These are phyloP conservation scores for Corythaeola cristata DNA, from an alignment of 2,113 vertebrate genomes.

Conservation along the genomic window DNA sequence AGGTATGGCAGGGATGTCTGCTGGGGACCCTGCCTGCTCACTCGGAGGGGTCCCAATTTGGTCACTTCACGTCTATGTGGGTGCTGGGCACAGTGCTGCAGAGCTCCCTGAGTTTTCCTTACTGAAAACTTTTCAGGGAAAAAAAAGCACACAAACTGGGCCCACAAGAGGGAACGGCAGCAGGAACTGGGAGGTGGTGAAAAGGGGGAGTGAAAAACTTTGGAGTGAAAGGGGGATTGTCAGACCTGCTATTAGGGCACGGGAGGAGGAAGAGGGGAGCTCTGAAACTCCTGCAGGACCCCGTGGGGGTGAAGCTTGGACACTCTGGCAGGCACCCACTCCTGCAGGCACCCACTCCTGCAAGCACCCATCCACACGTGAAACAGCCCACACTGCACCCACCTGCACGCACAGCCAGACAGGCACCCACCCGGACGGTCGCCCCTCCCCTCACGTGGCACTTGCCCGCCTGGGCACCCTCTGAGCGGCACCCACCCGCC, in stretches of 20 bases:
- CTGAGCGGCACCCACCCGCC: neutral
- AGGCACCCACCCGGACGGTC: fast-evolving
- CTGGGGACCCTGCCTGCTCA: neutral
- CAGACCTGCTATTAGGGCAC: fast-evolving
- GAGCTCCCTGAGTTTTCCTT: neutral
- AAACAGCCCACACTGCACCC: neutral
- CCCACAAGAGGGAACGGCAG: neutral
- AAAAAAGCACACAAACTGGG: fast-evolving
- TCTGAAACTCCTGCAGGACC: neutral
- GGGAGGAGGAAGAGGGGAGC: fast-evolving
- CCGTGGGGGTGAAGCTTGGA: fast-evolving
- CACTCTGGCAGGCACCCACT: fast-evolving
- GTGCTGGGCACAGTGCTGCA: fast-evolving
- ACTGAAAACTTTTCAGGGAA: neutral
- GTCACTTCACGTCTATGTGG: fast-evolving
- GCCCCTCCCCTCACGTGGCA: no score
- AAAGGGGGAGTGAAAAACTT: neutral
- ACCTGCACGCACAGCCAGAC: fast-evolving
- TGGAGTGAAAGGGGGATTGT: fast-evolving
- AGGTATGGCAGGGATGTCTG: neutral
- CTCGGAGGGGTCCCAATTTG: fast-evolving
- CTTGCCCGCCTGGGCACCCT: neutral
- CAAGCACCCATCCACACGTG: fast-evolving
- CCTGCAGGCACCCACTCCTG: neutral
- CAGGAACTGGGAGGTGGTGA: fast-evolving